A percentile compares a stretch with the other conserved stretches of the same genome.
Evolutionary conservation across 2,113 vertebrate genomes (phyloP).

Genomic region (Lamprotornis superbus): DNA sequence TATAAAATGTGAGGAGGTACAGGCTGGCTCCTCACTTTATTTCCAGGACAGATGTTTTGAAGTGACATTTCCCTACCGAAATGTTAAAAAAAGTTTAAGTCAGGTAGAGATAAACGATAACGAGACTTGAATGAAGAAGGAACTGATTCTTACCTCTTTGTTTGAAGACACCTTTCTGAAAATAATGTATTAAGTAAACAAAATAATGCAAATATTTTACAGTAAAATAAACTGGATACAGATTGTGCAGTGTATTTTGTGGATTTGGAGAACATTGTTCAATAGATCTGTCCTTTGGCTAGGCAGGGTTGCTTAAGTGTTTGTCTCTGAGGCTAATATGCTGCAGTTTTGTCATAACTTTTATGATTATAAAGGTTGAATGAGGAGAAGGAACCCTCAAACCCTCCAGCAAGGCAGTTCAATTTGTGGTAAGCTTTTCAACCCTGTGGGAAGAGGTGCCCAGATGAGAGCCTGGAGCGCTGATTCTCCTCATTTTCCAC

Average conservation of each 20-base stretch:
- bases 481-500: not conserved
- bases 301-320: not conserved
- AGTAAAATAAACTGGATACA: not conserved
- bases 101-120: not conserved
- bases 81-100: not conserved
- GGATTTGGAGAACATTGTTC: not conserved
- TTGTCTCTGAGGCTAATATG: not conserved
- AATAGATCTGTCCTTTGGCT: constrained; percentile 9
- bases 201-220: not conserved
- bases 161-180: not conserved
- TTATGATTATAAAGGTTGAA: not conserved
- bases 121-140: not conserved
- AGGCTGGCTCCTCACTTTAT: not conserved
- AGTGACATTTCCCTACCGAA: not conserved
- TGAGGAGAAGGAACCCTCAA: not conserved
- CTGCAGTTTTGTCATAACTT: not conserved
- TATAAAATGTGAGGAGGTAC: not conserved
- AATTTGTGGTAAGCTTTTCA: not conserved
- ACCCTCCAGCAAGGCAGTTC: not conserved
- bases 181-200: not conserved
- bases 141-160: not conserved
- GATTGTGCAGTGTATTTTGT: not conserved
- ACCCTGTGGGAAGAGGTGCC: not conserved
- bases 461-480: not conserved
- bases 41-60: not conserved